Base-by-base conservation (phyloP, 2,888 invertebrate genomes). In the Atethmia centrago region DNA sequence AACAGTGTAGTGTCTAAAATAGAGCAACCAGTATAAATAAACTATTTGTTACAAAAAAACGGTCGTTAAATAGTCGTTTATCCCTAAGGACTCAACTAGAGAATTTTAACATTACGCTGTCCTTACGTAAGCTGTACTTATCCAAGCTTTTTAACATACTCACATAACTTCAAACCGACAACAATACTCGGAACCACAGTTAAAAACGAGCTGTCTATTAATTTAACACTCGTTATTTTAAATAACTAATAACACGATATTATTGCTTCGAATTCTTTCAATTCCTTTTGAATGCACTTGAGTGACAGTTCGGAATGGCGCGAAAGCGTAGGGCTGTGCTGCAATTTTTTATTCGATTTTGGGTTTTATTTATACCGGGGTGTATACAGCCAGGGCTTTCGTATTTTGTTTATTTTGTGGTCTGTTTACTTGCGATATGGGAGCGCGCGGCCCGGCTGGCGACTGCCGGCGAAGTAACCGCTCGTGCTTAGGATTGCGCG, bases 391-490 rank as follows among this genome's bases (percentile, higher is more conserved):
- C 95, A 92, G 95, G 95, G 93, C 92, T 90, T 80, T 93, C 94
- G 95, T 94, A 93, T 92, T 92, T 93, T 94, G 94, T 93, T 95
- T 94, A 91, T 90, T 89, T 92, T 89, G 86, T 87, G 88, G 85
- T 89, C 89, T 95, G 94, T 94, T 95, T 94, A 93, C 92, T 89
- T 92, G 86, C 85, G 81, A 90, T 87, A 82, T 89, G 86, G 88
- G 92, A 91, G 93, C 96, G 96, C 94, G 96, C 92, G 89, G 93
- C 96, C 96, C 93, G 94, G 96, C 95, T 94, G 95, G 91, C 87
- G 85, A 95, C 96, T 96, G 94, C 95, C 96, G 96, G 95, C 95
- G 92, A 88, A 95, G 93, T 96, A 93, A 87, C 74, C 88, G 85
- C 88, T 84, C 92, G 89, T 88, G 92, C 89, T 92, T 86, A 68